Conservation (phyloP, 2,113 vertebrate species). For the Eurypyga helias region DNA sequence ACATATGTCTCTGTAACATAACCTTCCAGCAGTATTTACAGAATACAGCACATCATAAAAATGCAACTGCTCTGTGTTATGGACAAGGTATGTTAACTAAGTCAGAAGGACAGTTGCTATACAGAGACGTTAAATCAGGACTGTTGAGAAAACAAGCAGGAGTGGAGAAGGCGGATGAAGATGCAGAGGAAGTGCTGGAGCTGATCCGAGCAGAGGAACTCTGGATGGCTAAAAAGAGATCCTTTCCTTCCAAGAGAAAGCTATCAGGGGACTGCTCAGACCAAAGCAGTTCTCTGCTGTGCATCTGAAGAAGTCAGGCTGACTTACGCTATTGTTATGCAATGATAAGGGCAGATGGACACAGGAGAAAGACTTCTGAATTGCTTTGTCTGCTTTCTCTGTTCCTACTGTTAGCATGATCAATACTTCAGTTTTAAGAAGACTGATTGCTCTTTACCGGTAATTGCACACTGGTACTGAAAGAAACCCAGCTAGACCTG, state of each 20-base stretch:
- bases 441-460: not conserved
- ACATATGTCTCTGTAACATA: not conserved
- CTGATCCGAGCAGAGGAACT: conserved; percentile 6
- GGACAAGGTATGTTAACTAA: not conserved
- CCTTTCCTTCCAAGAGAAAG: not conserved
- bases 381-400: conserved; percentile 11
- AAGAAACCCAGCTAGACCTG: not conserved
- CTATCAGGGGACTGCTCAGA: not conserved
- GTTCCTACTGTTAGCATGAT: conserved; percentile 4
- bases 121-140: not conserved
- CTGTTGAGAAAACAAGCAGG: not conserved
- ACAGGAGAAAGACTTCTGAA: not conserved
- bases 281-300: not conserved
- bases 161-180: not conserved
- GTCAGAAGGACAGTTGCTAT: not conserved
- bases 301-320: conserved; percentile 3
- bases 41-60: not conserved
- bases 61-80: not conserved
- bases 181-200: conserved; percentile 46
- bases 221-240: conserved; percentile 30
- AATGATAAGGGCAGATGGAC: not conserved
- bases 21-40: not conserved
- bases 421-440: conserved; percentile 16
- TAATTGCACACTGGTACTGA: not conserved
- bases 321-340: not conserved